These are phyloP conservation scores for Microchrysa polita DNA, from an alignment of 2,888 invertebrate genomes.

Conservation along the genomic window DNA sequence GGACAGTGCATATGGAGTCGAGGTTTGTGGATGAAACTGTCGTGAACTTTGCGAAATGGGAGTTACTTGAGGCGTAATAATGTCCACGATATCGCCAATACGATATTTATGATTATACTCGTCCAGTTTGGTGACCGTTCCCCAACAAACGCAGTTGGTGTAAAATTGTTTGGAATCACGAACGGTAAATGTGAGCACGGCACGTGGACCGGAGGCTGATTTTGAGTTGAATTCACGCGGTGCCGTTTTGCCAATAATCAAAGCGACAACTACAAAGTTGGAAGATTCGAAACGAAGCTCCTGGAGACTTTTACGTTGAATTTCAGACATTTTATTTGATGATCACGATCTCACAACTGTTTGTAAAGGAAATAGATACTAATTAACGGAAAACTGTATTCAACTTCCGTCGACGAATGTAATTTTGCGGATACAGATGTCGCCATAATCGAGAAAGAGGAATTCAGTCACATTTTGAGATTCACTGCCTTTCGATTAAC, in stretches of 20 bases:
- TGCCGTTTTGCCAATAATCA: constrained; percentile 73
- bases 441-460: background rate
- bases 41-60: constrained; percentile 63
- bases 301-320: constrained; percentile 19
- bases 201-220: constrained; percentile 65
- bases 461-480: background rate
- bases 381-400: background rate
- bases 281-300: constrained; percentile 40
- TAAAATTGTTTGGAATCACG: constrained; percentile 77
- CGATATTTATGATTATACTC: constrained; percentile 72
- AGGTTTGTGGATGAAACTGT: constrained; percentile 72
- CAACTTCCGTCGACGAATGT: background rate
- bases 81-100: constrained; percentile 77
- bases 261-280: constrained; percentile 64
- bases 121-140: constrained; percentile 70
- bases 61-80: constrained; percentile 70
- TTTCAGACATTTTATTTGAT: constrained; percentile 19
- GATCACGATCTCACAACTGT: too few relatives aligned
- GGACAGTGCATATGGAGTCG: constrained; percentile 72
- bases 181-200: constrained; percentile 80
- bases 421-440: background rate
- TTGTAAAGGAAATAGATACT: too few relatives aligned
- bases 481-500: background rate
- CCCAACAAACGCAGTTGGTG: constrained; percentile 82
- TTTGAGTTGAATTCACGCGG: constrained; percentile 64